Evolutionary conservation across 2,113 vertebrate genomes (phyloP).

Genomic region (Eurypyga helias): DNA sequence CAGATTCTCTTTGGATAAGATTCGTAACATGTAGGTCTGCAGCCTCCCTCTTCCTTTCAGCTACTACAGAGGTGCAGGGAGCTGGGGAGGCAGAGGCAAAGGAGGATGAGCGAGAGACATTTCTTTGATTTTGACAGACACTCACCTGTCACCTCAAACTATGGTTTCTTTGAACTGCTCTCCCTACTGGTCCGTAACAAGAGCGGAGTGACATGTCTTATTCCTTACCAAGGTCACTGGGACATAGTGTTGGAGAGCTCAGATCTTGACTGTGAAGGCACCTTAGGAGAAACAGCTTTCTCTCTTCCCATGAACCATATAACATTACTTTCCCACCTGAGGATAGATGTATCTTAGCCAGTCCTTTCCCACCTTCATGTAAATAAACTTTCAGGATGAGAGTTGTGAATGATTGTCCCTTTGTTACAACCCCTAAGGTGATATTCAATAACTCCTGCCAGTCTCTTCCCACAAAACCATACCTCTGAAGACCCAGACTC

Average conservation of each 20-base stretch:
- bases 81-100: not conserved
- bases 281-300: not conserved
- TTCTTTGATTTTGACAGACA: not conserved
- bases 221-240: not conserved
- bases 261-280: not conserved
- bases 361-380: not conserved
- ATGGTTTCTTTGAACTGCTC: not conserved
- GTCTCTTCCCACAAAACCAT: not conserved
- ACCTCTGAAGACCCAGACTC: accelerated
- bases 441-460: not conserved
- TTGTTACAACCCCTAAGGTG: not conserved
- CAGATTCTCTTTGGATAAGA: not conserved
- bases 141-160: not conserved
- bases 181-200: not conserved
- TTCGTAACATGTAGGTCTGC: not conserved
- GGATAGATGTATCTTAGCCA: accelerated
- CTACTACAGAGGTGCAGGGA: not conserved
- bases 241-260: not conserved
- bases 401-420: not conserved
- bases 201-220: not conserved
- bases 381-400: not conserved
- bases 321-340: not conserved
- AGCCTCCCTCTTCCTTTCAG: not conserved
- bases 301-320: accelerated
- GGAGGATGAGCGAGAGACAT: not conserved